Conservation (phyloP, 2,797 vertebrate genomes). For the Chelon labrosus region DNA sequence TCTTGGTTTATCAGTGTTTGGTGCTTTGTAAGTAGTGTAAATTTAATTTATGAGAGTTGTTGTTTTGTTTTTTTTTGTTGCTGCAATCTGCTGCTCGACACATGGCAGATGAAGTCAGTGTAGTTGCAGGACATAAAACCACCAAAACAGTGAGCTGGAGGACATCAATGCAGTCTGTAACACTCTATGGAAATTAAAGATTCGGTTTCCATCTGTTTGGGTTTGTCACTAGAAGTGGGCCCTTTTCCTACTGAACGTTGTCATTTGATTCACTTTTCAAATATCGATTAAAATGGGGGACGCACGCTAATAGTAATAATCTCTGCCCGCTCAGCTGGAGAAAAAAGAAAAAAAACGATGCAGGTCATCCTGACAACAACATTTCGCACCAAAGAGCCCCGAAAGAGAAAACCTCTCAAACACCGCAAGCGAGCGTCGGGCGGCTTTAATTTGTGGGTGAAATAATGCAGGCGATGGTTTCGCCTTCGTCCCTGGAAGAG, state of each 20-base stretch:
- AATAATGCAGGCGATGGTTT: constrained; percentile 51
- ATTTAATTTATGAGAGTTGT: neutral
- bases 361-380: constrained; percentile 24
- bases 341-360: neutral
- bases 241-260: neutral
- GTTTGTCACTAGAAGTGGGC: neutral
- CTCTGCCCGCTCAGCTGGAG: constrained; percentile 1
- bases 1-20: neutral
- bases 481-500: constrained; percentile 41
- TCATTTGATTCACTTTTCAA: constrained; percentile 7
- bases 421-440: constrained; percentile 39
- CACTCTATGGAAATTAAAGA: constrained; percentile 2
- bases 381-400: neutral
- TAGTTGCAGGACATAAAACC: constrained; percentile 3
- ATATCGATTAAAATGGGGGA: neutral
- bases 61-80: neutral
- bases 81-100: constrained; percentile 6
- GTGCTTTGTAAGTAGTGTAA: neutral
- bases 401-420: constrained; percentile 25
- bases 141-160: constrained; percentile 13
- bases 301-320: constrained; percentile 17
- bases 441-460: constrained; percentile 37
- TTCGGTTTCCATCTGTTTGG: neutral
- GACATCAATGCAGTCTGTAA: neutral
- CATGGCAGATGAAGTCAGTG: neutral